A percentile compares a stretch with the other conserved stretches of the same genome.
These are phyloP conservation scores for Pimpla rufipes DNA, from an alignment of 2,888 invertebrate species.

Conservation along the genomic window DNA sequence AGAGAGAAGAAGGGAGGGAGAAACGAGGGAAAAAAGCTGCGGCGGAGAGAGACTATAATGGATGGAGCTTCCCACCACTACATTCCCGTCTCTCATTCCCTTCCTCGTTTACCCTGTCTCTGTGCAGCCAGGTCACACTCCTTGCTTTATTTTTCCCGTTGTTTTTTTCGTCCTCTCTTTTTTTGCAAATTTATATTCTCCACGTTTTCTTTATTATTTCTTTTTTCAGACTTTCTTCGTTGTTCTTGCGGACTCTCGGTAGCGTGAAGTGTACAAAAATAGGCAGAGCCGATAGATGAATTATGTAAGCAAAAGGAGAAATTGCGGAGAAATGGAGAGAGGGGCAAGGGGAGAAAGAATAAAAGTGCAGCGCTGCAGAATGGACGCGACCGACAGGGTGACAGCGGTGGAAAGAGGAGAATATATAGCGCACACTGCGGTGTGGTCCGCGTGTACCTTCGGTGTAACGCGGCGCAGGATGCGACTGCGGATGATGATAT, in stretches of 20 bases:
- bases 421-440: constrained; percentile 11
- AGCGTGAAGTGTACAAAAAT: constrained; percentile 45
- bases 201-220: constrained; percentile 4
- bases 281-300: constrained; percentile 53
- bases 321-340: constrained; percentile 18
- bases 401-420: constrained; percentile 1
- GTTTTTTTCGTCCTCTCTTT: constrained; percentile 3
- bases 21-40: constrained; percentile 32
- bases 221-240: background rate
- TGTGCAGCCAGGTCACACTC: background rate
- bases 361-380: constrained; percentile 39
- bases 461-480: constrained; percentile 14
- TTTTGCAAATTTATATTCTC: background rate
- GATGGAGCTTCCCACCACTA: constrained; percentile 51
- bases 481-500: constrained; percentile 11
- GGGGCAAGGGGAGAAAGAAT: background rate
- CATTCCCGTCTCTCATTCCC: constrained; percentile 35
- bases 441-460: constrained; percentile 9
- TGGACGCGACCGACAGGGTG: background rate
- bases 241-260: constrained; percentile 37
- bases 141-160: constrained; percentile 15
- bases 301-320: constrained; percentile 47
- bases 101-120: constrained; percentile 19
- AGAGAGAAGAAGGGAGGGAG: background rate
- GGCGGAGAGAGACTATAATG: constrained; percentile 52